Evolutionary conservation across 2,888 invertebrate genomes (phyloP).

Genomic region (Pristionchus maxplancki): DNA sequence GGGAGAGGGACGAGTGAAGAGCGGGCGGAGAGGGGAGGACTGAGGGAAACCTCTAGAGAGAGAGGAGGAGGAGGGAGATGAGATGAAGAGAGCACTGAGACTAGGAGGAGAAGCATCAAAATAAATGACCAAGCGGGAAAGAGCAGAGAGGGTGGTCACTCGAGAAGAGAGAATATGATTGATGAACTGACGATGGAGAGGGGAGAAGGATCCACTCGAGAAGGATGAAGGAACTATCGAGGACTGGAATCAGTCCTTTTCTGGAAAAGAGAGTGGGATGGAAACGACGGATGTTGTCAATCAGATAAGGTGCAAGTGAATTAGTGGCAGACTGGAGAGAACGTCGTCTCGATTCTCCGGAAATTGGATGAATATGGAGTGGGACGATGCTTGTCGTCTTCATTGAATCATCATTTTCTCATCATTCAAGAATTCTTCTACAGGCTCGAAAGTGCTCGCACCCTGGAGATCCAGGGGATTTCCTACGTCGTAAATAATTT

Average conservation of each 20-base stretch:
- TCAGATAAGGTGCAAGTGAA: neutral
- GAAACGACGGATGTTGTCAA: conserved; percentile 1
- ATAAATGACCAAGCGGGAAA: conserved; percentile 29
- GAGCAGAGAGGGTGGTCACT: conserved; percentile 8
- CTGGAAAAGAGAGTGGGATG: no score
- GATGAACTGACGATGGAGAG: conserved; percentile 33
- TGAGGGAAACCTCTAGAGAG: conserved; percentile 19
- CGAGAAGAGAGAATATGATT: conserved; percentile 23
- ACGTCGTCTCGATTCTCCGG: neutral
- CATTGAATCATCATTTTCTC: neutral
- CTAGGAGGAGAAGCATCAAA: neutral
- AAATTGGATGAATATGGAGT: neutral
- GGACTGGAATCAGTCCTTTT: neutral
- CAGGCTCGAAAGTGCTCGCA: neutral
- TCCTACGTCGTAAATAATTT: neutral
- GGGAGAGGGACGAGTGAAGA: conserved; percentile 25
- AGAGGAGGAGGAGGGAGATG: conserved; percentile 14
- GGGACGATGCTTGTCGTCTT: neutral
- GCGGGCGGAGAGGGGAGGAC: conserved; percentile 11
- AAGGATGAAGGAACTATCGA: neutral
- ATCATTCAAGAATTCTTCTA: neutral
- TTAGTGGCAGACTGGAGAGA: neutral
- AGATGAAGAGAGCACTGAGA: conserved; percentile 10
- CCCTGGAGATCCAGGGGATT: neutral
- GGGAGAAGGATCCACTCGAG: neutral